These are phyloP conservation scores for Turritopsis dohrnii DNA, from an alignment of 30 jellyfish, hydroid and myxozoan species.

Conservation along the genomic window DNA sequence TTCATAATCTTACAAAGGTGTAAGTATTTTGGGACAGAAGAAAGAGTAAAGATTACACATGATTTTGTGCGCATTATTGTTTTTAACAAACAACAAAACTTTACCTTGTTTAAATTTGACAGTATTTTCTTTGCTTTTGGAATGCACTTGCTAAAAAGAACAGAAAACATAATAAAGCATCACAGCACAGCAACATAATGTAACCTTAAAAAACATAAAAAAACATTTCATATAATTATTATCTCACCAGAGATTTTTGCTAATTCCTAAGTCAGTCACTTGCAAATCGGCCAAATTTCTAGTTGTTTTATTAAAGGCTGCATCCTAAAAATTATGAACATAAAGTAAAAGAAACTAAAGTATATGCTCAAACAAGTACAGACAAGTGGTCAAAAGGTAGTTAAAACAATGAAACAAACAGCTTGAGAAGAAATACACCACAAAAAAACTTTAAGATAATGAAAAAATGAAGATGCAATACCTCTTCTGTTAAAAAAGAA, in stretches of 20 bases:
- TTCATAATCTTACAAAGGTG: not conserved
- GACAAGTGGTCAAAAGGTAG: no score
- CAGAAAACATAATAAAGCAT: no score
- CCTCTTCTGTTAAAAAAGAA: slow-evolving; percentile 77
- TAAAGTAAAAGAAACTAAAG: not conserved
- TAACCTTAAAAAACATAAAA: no score
- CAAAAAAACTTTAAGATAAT: no score
- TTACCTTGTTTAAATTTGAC: slow-evolving; percentile 74
- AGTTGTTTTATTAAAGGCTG: slow-evolving; percentile 75
- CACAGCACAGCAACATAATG: no score
- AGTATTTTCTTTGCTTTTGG: slow-evolving; percentile 81
- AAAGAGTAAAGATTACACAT: not conserved
- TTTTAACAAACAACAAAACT: not conserved
- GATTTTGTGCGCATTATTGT: not conserved
- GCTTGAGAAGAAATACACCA: no score
- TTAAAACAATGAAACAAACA: no score
- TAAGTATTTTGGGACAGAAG: no score
- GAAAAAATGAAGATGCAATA: slow-evolving; percentile 19
- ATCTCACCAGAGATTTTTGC: slow-evolving; percentile 55
- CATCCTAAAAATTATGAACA: slow-evolving; percentile 58
- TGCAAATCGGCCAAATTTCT: slow-evolving; percentile 85
- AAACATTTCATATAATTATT: no score
- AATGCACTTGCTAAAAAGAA: slow-evolving; percentile 57
- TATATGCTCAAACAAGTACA: no score
- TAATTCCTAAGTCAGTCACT: slow-evolving; percentile 81